Conservation (phyloP, 2,888 invertebrate genomes). For the Ochropleura leucogaster region DNA sequence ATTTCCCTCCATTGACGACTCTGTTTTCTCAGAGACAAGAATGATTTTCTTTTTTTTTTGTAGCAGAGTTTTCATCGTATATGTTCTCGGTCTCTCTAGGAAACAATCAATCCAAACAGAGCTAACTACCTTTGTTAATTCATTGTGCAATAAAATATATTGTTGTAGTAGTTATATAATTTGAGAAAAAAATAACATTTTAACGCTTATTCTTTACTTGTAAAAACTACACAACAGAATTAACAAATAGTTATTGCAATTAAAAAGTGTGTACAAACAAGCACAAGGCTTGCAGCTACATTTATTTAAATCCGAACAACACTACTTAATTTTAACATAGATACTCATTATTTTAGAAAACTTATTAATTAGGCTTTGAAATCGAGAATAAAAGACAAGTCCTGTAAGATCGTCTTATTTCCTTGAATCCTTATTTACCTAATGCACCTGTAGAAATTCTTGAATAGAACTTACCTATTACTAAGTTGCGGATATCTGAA, state of each 20-base stretch:
- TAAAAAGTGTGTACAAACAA: not conserved
- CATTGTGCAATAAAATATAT: not conserved
- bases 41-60: not conserved
- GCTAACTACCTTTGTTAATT: not conserved
- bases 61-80: not conserved
- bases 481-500: not conserved
- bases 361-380: not conserved
- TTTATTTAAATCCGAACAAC: not conserved
- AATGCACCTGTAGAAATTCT: not conserved
- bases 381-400: not conserved
- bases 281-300: not conserved
- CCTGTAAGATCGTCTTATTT: not conserved
- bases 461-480: not conserved
- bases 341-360: not conserved
- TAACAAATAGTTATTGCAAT: not conserved
- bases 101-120: not conserved
- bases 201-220: not conserved
- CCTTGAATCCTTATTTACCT: not conserved
- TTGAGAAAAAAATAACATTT: not conserved
- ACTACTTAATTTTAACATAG: not conserved
- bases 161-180: too few species aligned
- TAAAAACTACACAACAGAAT: not conserved
- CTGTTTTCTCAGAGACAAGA: not conserved
- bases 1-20: not conserved
- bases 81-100: too few species aligned